Base-by-base conservation (phyloP, 1,140 invertebrate species). In the Kradibia gibbosae region DNA sequence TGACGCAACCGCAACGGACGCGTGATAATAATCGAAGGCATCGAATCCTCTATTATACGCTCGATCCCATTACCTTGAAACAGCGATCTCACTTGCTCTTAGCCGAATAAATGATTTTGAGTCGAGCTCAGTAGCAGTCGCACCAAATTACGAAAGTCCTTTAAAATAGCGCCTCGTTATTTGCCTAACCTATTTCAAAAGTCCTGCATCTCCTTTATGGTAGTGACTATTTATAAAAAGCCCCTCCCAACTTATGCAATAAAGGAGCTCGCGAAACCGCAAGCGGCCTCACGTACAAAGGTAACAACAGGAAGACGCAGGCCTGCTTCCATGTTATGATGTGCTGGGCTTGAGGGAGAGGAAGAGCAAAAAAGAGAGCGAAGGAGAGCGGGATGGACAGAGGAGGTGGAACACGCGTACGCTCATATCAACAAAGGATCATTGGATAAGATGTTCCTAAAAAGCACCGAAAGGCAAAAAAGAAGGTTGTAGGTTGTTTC, bases 401-500 rank as follows among this genome's bases (percentile, higher is more conserved):
- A 36, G 42, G 31, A 60, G 74, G 3, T 17, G 17, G 22, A 36
- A 22, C 20, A 57, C 48, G 67, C 62, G 60, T 31, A 42, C 45
- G 48, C 17, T 57, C 15, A 57, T 11, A 45, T 76, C 74, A 57
- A 76, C 74, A 76, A 76, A 76, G 57, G 57, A 62, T 45, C n/a
- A 36, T 10, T 3, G 57, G 74, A 45, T 31, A 45, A 76, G 55
- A 42, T 5, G 34, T 25, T 45, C 67, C 15, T 71, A 65, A 65
- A 39, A n/a, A 45, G 20, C 15, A 17, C 25, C 25, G 34, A 15
- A 31, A 45, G 15, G 34, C 15, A 34, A 42, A 67, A 67, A 77
- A 67, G 25, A 42, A 53, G 60, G 25, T 7, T 48, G n/a, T 70
- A 73, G 65, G 67, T 78, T 78, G 48, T 65, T 70, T 67, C n/a